A percentile compares a stretch with the other conserved stretches of the same genome.
phyloP scores from a whole-genome alignment of 2,797 vertebrate species.

The Chrysocyon brachyurus region DNA sequence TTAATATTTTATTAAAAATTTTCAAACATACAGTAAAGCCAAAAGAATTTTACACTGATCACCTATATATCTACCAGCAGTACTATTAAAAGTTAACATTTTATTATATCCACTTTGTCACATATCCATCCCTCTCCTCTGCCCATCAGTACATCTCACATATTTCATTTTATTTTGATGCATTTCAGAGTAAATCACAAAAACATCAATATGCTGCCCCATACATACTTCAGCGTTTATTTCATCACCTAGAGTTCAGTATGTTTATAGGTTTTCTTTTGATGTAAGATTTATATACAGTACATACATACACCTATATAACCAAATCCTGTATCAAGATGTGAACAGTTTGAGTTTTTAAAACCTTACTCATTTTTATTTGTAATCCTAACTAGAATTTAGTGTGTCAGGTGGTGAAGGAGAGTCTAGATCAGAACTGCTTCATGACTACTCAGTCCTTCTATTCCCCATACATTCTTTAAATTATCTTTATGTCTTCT shows the following conservation, averaged over 20 bases:
- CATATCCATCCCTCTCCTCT: neutral
- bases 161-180: conserved; percentile 34
- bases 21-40: neutral
- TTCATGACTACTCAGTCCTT: neutral
- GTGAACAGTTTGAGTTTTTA: neutral
- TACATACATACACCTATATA: neutral
- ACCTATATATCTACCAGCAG: neutral
- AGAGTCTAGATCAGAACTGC: neutral
- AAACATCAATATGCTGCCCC: neutral
- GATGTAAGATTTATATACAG: neutral
- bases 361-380: neutral
- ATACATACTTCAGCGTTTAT: neutral
- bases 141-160: neutral
- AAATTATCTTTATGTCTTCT: neutral
- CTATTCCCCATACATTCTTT: neutral
- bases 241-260: neutral
- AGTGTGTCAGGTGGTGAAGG: neutral
- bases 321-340: neutral
- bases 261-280: neutral
- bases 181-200: conserved; percentile 33
- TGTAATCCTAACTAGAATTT: neutral
- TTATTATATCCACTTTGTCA: neutral
- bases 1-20: neutral
- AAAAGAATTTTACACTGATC: neutral
- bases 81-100: neutral